These are phyloP conservation scores for Megalonaias nervosa DNA, from an alignment of 1,140 invertebrate species.

Conservation along the genomic window DNA sequence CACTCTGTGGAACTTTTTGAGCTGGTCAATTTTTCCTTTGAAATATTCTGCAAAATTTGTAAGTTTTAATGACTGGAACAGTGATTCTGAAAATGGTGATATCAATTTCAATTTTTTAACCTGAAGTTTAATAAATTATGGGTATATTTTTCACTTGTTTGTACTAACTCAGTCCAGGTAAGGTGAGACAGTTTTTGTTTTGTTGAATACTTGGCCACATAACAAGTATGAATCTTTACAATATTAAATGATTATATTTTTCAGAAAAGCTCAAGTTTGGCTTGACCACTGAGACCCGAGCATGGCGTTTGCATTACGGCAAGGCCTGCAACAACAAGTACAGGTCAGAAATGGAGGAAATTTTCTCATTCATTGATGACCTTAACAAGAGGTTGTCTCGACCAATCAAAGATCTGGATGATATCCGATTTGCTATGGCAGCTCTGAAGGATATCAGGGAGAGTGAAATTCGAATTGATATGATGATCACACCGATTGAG, in stretches of 20 bases:
- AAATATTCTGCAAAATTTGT: too few relatives aligned
- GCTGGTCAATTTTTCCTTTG: too few relatives aligned
- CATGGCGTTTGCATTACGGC: constrained; percentile 87
- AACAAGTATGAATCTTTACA: too few relatives aligned
- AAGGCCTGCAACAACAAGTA: constrained; percentile 94
- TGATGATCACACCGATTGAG: constrained; percentile 94
- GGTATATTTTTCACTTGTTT: too few relatives aligned
- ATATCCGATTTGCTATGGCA: constrained; percentile 94
- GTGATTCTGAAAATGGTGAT: too few relatives aligned
- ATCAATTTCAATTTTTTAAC: too few relatives aligned
- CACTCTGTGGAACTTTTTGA: too few relatives aligned
- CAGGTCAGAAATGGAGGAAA: constrained; percentile 93
- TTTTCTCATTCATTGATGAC: constrained; percentile 93
- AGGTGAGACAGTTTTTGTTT: too few relatives aligned
- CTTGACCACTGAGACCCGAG: constrained; percentile 87
- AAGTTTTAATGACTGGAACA: too few relatives aligned
- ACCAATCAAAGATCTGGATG: constrained; percentile 92
- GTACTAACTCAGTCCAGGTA: too few relatives aligned
- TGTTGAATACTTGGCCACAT: too few relatives aligned
- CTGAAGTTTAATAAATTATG: too few relatives aligned
- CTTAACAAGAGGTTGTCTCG: constrained; percentile 89
- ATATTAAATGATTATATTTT: background rate
- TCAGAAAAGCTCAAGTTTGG: constrained; percentile 90
- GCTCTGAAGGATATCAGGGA: constrained; percentile 93
- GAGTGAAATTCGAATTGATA: constrained; percentile 95